These are phyloP conservation scores for Psix sp. DNA, from an alignment of 1,140 invertebrate genomes.

Conservation along the genomic window DNA sequence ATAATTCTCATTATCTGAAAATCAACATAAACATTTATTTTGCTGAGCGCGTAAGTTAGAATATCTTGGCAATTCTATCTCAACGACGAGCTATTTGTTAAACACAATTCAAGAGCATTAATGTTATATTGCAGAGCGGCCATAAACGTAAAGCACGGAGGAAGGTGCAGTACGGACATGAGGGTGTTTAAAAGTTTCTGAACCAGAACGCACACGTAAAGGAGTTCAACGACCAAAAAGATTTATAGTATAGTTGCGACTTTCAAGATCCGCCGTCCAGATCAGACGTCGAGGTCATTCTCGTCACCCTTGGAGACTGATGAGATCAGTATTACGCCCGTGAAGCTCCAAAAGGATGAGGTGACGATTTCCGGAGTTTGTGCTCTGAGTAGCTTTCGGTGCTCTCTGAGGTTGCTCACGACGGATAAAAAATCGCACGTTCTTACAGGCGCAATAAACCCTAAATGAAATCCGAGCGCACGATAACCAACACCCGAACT, in stretches of 20 bases:
- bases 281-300: constrained; percentile 61
- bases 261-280: constrained; percentile 57
- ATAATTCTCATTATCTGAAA: constrained; percentile 1
- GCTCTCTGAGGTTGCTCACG: constrained; percentile 24
- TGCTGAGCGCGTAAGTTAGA: not conserved
- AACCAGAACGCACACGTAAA: constrained; percentile 41
- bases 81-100: constrained; percentile 31
- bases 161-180: constrained; percentile 42
- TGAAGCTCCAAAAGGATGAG: constrained; percentile 58
- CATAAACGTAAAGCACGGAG: constrained; percentile 26
- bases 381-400: constrained; percentile 37
- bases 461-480: too few relatives aligned
- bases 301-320: constrained; percentile 61
- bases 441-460: too few relatives aligned
- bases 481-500: too few relatives aligned
- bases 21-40: constrained; percentile 15
- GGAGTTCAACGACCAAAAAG: constrained; percentile 57
- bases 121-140: constrained; percentile 25
- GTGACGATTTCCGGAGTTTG: constrained; percentile 59
- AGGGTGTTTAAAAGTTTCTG: constrained; percentile 55
- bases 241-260: constrained; percentile 53
- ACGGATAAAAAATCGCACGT: too few relatives aligned
- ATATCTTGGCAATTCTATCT: constrained; percentile 24
- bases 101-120: constrained; percentile 35
- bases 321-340: constrained; percentile 58